Conservation (phyloP, 2,888 invertebrate genomes). For the Leptinotarsa haldemani region DNA sequence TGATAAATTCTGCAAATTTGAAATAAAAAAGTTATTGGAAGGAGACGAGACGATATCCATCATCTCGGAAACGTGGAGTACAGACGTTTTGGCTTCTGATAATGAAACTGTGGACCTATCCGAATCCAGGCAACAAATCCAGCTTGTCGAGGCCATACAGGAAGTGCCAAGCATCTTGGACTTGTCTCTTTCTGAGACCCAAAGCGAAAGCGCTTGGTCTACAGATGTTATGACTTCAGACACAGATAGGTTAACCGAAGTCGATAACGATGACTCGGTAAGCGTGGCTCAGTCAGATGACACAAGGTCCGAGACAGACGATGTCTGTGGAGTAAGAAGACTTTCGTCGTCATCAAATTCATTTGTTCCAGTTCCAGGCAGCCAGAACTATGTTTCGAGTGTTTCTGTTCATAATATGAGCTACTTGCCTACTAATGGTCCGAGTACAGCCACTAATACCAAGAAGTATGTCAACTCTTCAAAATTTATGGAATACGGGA, state of each 20-base stretch:
- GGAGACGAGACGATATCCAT: conserved; percentile 95
- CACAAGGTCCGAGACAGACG: conserved; percentile 69
- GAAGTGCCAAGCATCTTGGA: conserved; percentile 70
- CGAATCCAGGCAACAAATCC: conserved; percentile 63
- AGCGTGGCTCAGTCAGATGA: conserved; percentile 71
- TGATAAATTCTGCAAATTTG: conserved; percentile 98
- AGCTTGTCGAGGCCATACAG: conserved; percentile 62
- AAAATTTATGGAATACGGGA: conserved; percentile 51
- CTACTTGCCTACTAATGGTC: conserved; percentile 32
- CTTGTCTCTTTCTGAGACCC: conserved; percentile 81
- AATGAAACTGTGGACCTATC: conserved; percentile 89
- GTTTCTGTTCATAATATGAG: conserved; percentile 38
- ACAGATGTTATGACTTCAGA: conserved; percentile 95
- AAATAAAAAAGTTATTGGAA: conserved; percentile 83
- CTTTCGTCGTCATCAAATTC: conserved; percentile 48
- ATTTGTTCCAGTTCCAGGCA: conserved; percentile 50
- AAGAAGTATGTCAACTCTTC: conserved; percentile 39
- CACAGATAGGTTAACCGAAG: conserved; percentile 90
- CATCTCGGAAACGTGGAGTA: conserved; percentile 99
- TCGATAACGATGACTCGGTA: conserved; percentile 75
- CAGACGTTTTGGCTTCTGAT: conserved; percentile 96
- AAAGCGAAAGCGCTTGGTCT: conserved; percentile 97
- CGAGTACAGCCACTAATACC: conserved; percentile 28
- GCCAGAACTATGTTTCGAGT: conserved; percentile 48
- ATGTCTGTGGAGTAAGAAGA: conserved; percentile 54